Percentiles rank a stretch among this genome's conserved stretches.
phyloP scores from a whole-genome alignment of 2,888 invertebrate species.

The Mylabris sibirica region DNA sequence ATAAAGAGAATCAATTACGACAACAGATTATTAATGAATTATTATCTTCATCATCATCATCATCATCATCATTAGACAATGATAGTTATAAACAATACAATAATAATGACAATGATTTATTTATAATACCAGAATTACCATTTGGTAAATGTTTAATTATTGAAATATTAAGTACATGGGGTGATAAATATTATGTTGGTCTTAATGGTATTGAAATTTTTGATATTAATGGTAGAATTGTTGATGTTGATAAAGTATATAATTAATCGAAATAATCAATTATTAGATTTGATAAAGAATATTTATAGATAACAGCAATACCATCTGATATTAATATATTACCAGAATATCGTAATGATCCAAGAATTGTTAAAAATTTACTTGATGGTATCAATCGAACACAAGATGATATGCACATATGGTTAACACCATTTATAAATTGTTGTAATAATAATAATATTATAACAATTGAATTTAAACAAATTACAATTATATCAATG shows the following conservation, averaged over 20 bases:
- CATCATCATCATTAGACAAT: too few species aligned
- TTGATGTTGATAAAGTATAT: constrained; percentile 70
- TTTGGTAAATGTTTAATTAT: constrained; percentile 71
- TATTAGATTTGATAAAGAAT: too few species aligned
- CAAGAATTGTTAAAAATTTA: constrained; percentile 69
- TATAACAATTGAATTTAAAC: constrained; percentile 68
- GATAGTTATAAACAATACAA: constrained; percentile 30
- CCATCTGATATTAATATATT: constrained; percentile 71
- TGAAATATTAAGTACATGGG: constrained; percentile 79
- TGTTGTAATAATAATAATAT: constrained; percentile 70
- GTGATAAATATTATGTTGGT: constrained; percentile 80
- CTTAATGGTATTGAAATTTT: constrained; percentile 82
- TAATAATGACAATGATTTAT: constrained; percentile 51
- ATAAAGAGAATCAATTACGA: constrained; percentile 54
- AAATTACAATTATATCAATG: constrained; percentile 53
- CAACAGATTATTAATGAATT: constrained; percentile 56
- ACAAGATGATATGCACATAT: constrained; percentile 79
- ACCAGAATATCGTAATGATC: constrained; percentile 72
- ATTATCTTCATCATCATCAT: too few species aligned
- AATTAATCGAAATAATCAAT: too few species aligned
- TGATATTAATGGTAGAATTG: constrained; percentile 68
- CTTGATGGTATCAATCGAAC: constrained; percentile 77
- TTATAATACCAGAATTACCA: constrained; percentile 80
- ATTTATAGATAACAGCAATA: constrained; percentile 63
- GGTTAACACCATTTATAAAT: constrained; percentile 73